phyloP scores from a whole-genome alignment of 2,797 vertebrate species.

The Sternarchorhynchus goeldii region DNA sequence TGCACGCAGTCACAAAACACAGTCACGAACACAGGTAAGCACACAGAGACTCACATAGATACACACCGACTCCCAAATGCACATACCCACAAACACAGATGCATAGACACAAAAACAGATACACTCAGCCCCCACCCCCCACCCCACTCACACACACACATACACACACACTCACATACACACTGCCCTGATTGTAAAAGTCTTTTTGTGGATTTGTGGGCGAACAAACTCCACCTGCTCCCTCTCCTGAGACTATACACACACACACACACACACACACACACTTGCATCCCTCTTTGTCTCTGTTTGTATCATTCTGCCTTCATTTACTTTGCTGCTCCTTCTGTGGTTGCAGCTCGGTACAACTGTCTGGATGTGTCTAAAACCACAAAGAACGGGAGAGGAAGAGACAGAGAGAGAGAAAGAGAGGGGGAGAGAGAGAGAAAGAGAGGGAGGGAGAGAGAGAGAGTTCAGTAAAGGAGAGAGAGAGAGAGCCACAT shows the following conservation, averaged over 20 bases:
- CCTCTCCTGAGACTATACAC: neutral
- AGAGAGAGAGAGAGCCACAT: too few species aligned
- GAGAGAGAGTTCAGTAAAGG: neutral
- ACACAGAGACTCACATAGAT: neutral
- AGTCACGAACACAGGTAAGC: slow-evolving; percentile 85
- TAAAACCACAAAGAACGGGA: slow-evolving; percentile 61
- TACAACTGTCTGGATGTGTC: slow-evolving; percentile 61
- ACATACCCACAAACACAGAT: too few species aligned
- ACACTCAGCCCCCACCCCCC: neutral
- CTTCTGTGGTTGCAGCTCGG: slow-evolving; percentile 51
- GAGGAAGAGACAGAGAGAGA: slow-evolving; percentile 42
- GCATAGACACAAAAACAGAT: too few species aligned
- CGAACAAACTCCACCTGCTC: slow-evolving; percentile 28
- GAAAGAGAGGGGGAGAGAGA: slow-evolving; percentile 1
- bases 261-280: neutral
- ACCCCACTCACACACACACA: slow-evolving; percentile 16
- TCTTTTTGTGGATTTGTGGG: slow-evolving; percentile 12
- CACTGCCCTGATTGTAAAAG: slow-evolving; percentile 26
- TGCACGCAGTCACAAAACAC: too few species aligned
- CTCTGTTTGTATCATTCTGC: slow-evolving; percentile 38
- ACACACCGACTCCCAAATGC: neutral
- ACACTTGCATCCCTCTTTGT: neutral
- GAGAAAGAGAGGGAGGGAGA: slow-evolving; percentile 14
- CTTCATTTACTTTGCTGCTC: slow-evolving; percentile 62
- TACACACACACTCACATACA: slow-evolving; percentile 3